Base-by-base conservation (phyloP, 2,797 vertebrate genomes). In the Rhynchotus rufescens region DNA sequence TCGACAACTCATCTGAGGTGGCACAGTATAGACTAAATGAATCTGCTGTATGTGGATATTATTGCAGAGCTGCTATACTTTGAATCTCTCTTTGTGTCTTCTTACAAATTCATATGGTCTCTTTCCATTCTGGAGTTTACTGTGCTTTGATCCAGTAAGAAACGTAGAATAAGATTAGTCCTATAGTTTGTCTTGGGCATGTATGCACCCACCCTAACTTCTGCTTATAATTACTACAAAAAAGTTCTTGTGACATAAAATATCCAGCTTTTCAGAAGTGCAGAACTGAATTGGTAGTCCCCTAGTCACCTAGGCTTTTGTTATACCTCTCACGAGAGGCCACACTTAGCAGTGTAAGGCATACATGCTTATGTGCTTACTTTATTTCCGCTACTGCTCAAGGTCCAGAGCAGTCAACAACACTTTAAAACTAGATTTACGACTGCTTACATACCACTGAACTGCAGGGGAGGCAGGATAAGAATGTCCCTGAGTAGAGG, bases 341-440 rank as follows among this genome's bases (percentile, higher is more conserved):
- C 72, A 25, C 13, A 64, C 95, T 92, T 90, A 83, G 85, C 73
- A 69, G 30, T 45, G 59, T 80, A 85, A 85, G 62, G 66, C 66
- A 88, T 36, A 67, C 71, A 56, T 95, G 90, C 88, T 93, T 94
- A 62, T 77, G 88, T 88, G 92, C 78, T 94, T 91, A 90, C 93
- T 89, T 78, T 90, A 64, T 95, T 94, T 94, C 90, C 79, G 92
- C 92, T 87, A 54, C 54, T 73, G 92, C 80, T 68, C 44, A 73
- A 87, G 80, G 92, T 95, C 89, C 94, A 92, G 89, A 93, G 84
- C 90, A 90, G 80, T 93, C 92, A 94, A 56, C 90, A 85, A 89
- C 52, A 72, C 89, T 87, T 95, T 80, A 95, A 90, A 89, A 85
- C 42, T 0, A 6, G 89, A 92, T 93, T 96, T 96, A 92, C 93